phyloP scores from a whole-genome alignment of 2,113 vertebrate species.

The Colaptes auratus region DNA sequence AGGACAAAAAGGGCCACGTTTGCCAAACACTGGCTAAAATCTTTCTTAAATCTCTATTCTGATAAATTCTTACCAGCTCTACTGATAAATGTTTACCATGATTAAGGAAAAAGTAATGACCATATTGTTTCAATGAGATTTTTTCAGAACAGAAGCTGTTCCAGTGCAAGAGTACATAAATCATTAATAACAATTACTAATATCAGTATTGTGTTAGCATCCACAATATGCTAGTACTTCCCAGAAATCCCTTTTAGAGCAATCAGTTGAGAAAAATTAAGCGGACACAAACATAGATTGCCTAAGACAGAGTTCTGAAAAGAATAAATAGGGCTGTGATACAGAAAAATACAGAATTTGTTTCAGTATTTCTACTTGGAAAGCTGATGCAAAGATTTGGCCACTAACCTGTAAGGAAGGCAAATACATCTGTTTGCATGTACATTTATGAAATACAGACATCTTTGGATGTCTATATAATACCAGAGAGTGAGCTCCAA shows the following conservation, averaged over 20 bases:
- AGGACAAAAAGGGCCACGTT: neutral
- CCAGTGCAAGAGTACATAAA: neutral
- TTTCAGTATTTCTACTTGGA: neutral
- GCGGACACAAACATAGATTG: neutral
- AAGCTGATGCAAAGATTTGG: neutral
- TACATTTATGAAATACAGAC: constrained; percentile 14
- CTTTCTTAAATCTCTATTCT: neutral
- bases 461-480: neutral
- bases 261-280: neutral
- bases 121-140: neutral
- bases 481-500: constrained; percentile 1
- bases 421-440: neutral
- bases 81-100: neutral
- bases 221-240: neutral
- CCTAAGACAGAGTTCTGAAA: neutral
- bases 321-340: neutral
- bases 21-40: neutral
- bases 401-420: neutral
- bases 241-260: neutral
- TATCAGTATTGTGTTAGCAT: neutral
- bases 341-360: neutral
- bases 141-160: neutral
- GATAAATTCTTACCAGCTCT: neutral
- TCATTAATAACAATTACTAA: neutral
- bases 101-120: neutral